Percentiles rank a stretch among this genome's conserved stretches.
Evolutionary conservation across 2,797 vertebrate species (phyloP).

Genomic region (Anguilla megastoma): DNA sequence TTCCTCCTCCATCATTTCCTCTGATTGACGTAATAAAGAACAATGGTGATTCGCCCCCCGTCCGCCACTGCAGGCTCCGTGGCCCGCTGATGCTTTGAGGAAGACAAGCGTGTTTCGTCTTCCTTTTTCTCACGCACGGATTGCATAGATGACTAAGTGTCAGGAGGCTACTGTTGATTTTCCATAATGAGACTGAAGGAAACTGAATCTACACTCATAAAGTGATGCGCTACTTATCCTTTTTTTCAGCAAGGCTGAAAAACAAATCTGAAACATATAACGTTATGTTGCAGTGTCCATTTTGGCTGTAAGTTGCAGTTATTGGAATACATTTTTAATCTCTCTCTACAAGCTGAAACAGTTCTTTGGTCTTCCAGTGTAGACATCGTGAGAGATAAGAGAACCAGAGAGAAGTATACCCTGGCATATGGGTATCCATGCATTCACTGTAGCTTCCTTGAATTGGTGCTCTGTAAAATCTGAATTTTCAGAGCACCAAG

Average conservation of each 20-base stretch:
- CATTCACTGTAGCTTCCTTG: not conserved
- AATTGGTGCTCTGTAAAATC: not conserved
- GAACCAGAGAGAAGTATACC: not conserved
- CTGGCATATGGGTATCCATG: not conserved
- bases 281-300: not conserved
- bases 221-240: not conserved
- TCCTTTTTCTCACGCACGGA: not conserved
- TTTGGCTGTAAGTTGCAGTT: not conserved
- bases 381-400: not conserved
- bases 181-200: not conserved
- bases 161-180: not conserved
- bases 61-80: not conserved
- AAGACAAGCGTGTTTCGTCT: not conserved
- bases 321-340: not conserved
- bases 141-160: not conserved
- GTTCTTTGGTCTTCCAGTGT: not conserved
- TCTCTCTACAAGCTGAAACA: not conserved
- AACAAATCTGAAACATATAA: not conserved
- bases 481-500: no score
- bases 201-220: not conserved
- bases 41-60: slow-evolving; percentile 57
- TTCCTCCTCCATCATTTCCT: slow-evolving; percentile 97
- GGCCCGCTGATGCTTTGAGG: not conserved
- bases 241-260: not conserved
- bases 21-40: slow-evolving; percentile 69